phyloP scores from a whole-genome alignment of 2,888 invertebrate species.

The Cheilosia urbana region DNA sequence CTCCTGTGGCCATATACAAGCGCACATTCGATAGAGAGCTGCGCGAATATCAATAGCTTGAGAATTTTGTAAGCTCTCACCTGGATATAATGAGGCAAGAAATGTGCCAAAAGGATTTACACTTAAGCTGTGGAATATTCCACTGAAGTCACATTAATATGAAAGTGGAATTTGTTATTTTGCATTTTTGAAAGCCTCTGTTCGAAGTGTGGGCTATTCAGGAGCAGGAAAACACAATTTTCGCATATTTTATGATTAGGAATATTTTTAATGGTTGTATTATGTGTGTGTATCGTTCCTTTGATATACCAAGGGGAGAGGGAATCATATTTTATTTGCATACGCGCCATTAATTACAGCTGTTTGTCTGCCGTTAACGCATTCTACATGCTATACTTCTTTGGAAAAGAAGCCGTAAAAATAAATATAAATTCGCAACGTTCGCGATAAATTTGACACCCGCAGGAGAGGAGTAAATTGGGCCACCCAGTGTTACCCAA shows the following conservation, averaged over 20 bases:
- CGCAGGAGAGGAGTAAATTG: background rate
- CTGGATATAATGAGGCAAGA: constrained; percentile 33
- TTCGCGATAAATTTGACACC: constrained; percentile 24
- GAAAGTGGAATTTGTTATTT: background rate
- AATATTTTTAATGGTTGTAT: constrained; percentile 30
- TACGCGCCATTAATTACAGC: constrained; percentile 45
- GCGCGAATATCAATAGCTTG: constrained; percentile 24
- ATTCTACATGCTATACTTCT: background rate
- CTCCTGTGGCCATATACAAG: background rate
- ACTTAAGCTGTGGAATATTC: constrained; percentile 8
- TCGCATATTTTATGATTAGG: constrained; percentile 49
- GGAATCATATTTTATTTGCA: constrained; percentile 46
- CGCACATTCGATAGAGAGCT: background rate
- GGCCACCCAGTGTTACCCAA: background rate
- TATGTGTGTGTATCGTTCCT: constrained; percentile 5
- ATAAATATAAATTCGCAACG: constrained; percentile 29
- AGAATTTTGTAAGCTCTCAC: constrained; percentile 17
- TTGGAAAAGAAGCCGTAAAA: constrained; percentile 23
- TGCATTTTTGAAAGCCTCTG: background rate
- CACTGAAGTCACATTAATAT: background rate
- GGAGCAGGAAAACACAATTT: background rate
- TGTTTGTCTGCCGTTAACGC: constrained; percentile 38
- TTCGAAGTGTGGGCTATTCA: background rate
- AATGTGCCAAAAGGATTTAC: constrained; percentile 47
- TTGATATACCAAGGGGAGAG: background rate